Base-by-base conservation (phyloP, 1,140 invertebrate genomes). In the Drosophila neocordata region DNA sequence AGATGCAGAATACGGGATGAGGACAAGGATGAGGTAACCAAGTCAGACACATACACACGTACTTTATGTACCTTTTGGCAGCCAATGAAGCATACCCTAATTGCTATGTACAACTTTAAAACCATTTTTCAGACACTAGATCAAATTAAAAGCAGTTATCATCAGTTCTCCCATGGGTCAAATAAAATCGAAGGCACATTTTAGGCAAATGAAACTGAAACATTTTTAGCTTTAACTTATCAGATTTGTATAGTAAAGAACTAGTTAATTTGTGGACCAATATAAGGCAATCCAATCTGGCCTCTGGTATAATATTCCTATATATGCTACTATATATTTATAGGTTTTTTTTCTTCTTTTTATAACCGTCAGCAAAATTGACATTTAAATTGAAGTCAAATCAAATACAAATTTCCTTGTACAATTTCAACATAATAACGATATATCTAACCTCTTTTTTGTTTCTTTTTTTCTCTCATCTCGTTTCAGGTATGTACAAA, bases 81-180 rank as follows among this genome's bases (percentile, higher is more conserved):
- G 73, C 55, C 79, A 88, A 88, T 89, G 84, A 88, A 84, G 84
- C 83, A 77, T 88, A 63, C 51, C 65, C 75, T 87, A 89, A 87
- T 87, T 87, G 79, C 73, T 59, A 60, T 37, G 57, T 61, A 71
- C 48, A 60, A 71, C 82, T 87, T 85, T 71, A 85, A 85, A 56
- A 56, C 27, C 31, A 34, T 56, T 55, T 55, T 55, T 55, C 31
- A 56, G 53, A 34, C 53, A 56, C 41, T 56, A 35, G 53, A 31
- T 56, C 53, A 56, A 56, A 56, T 56, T 56, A 56, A 56, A 56
- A 56, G 41, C 41, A 48, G 41, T 48, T 48, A 48, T 48, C 41
- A 48, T 20, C 13, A 48, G 27, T 63, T 38, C 34, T 55, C 8
- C 12, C 34, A 24, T 4, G 41, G 41, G 41, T 48, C 41, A 48